A percentile compares a stretch with the other conserved stretches of the same genome.
Evolutionary conservation across 2,888 invertebrate species (phyloP).

Genomic region (Eurytoma adleriae): DNA sequence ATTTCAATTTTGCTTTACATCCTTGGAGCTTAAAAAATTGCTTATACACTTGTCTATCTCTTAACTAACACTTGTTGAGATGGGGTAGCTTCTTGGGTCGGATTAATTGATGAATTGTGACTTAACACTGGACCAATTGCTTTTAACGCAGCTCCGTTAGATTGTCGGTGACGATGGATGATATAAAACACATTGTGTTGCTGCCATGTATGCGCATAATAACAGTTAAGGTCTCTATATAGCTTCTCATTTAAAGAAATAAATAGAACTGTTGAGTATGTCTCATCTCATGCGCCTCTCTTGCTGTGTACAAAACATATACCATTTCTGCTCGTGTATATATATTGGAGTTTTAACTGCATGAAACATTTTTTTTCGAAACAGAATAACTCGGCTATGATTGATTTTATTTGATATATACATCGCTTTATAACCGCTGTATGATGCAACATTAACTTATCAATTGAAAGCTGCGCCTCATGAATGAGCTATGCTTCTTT

Average conservation of each 20-base stretch:
- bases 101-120: too few species aligned
- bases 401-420: background rate
- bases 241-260: slow-evolving; percentile 15
- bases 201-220: slow-evolving; percentile 63
- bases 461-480: background rate
- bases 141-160: slow-evolving; percentile 59
- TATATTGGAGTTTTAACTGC: background rate
- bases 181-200: slow-evolving; percentile 63
- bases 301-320: background rate
- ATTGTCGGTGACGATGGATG: slow-evolving; percentile 63
- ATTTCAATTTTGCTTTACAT: background rate
- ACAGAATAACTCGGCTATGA: background rate
- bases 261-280: slow-evolving; percentile 38
- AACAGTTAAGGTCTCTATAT: slow-evolving; percentile 64
- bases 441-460: background rate
- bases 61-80: background rate
- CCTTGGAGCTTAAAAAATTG: slow-evolving; percentile 9
- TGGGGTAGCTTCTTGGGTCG: too few species aligned
- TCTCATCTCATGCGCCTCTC: slow-evolving; percentile 8
- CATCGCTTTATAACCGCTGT: background rate
- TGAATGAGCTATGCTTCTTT: background rate
- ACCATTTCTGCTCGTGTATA: background rate
- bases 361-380: background rate
- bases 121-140: slow-evolving; percentile 58
- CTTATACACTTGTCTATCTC: background rate